These are phyloP conservation scores for Hafferia zeledoni DNA, from an alignment of 2,797 vertebrate species.

Conservation along the genomic window DNA sequence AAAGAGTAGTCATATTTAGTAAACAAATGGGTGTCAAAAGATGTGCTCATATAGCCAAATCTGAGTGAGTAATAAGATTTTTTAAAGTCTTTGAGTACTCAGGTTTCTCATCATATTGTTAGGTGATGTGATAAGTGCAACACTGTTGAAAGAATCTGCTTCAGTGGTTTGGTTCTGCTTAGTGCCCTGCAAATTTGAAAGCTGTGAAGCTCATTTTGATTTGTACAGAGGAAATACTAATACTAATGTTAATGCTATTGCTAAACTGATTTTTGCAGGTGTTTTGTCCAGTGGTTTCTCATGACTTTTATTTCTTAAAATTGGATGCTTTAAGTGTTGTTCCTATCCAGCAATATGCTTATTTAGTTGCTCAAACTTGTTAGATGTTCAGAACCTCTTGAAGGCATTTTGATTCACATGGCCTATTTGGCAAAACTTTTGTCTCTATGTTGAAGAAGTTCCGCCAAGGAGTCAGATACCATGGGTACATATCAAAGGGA, in stretches of 20 bases:
- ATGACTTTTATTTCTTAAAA: neutral
- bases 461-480: neutral
- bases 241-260: neutral
- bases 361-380: neutral
- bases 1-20: neutral
- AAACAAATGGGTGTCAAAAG: neutral
- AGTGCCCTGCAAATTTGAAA: neutral
- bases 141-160: neutral
- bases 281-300: neutral
- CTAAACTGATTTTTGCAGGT: neutral
- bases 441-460: neutral
- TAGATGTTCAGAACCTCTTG: neutral
- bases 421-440: neutral
- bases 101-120: neutral
- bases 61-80: neutral
- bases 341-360: neutral
- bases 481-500: neutral
- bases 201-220: neutral
- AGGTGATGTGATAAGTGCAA: neutral
- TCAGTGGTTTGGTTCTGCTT: neutral
- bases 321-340: neutral
- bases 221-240: neutral
- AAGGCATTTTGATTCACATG: neutral
- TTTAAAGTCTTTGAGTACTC: neutral
- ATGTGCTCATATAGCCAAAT: neutral